Percentiles rank a stretch among this genome's conserved stretches.
Evolutionary conservation across 1,140 invertebrate species (phyloP).

Genomic region (Hyles euphorbiae): DNA sequence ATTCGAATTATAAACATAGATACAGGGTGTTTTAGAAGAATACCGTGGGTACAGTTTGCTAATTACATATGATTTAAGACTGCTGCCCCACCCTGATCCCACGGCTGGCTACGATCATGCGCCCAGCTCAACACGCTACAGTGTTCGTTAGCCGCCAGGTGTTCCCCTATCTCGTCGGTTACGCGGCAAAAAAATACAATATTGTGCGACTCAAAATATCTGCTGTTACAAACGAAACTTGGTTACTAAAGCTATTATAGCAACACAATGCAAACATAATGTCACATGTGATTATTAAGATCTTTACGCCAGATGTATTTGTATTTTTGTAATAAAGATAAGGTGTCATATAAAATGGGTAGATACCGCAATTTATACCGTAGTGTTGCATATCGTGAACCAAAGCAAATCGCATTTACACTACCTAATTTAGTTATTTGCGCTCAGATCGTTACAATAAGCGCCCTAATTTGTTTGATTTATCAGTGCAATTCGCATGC

Average conservation of each 20-base stretch:
- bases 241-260: no score
- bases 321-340: constrained; percentile 6
- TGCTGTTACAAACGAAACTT: no score
- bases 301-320: background rate
- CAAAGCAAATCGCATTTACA: background rate
- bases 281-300: background rate
- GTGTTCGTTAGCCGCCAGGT: background rate
- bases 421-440: constrained; percentile 3
- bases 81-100: no score
- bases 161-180: background rate
- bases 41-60: no score
- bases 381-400: background rate
- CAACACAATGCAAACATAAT: no score
- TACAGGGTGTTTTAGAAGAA: no score
- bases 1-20: no score
- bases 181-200: no score
- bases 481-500: constrained; percentile 4
- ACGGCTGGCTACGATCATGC: no score
- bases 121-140: background rate
- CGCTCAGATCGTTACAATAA: constrained; percentile 1
- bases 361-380: background rate
- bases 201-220: no score
- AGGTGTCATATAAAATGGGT: background rate
- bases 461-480: background rate
- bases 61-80: no score